Percentiles rank a stretch among this genome's conserved stretches.
phyloP scores from a whole-genome alignment of 2,113 vertebrate species.

The Narcine bancroftii region DNA sequence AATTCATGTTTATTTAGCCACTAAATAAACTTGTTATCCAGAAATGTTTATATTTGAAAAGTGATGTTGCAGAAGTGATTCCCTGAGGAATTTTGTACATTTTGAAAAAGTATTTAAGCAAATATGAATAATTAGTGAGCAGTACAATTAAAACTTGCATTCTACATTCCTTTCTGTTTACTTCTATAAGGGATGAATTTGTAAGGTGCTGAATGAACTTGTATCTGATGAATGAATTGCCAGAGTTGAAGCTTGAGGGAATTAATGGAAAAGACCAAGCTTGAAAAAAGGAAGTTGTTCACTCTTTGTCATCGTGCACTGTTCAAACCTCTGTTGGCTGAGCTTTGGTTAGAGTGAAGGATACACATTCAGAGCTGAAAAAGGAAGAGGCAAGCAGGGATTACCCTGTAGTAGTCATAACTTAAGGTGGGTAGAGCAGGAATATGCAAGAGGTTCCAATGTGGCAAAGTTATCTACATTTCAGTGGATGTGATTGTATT shows the following conservation, averaged over 20 bases:
- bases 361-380: not conserved
- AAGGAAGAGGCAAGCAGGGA: not conserved
- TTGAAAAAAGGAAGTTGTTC: not conserved
- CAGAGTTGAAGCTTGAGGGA: not conserved
- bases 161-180: not conserved
- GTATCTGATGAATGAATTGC: not conserved
- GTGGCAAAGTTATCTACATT: not conserved
- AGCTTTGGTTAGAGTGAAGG: not conserved
- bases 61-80: not conserved
- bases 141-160: not conserved
- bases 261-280: not conserved
- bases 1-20: not conserved
- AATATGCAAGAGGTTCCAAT: not conserved
- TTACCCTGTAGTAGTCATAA: not conserved
- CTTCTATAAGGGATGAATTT: not conserved
- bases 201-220: not conserved
- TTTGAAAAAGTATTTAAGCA: not conserved
- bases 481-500: not conserved
- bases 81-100: not conserved
- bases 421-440: not conserved
- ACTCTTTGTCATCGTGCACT: not conserved
- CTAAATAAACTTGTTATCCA: not conserved
- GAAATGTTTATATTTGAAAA: not conserved
- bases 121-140: not conserved
- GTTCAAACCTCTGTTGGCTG: not conserved